Base-by-base conservation (phyloP, 2,888 invertebrate genomes). In the Oxycera nigricornis region DNA sequence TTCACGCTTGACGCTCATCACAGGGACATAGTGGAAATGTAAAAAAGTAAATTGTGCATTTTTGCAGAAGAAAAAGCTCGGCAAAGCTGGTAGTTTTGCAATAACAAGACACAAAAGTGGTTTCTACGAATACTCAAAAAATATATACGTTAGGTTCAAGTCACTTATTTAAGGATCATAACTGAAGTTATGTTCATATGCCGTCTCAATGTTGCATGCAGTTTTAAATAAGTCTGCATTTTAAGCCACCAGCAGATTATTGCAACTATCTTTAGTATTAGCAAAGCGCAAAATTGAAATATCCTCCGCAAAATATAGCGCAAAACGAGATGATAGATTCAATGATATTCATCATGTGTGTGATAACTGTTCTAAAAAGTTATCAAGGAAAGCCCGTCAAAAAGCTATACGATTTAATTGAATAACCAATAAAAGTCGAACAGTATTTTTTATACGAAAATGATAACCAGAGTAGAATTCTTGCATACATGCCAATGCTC, bases 1-100 rank as follows among this genome's bases (percentile, higher is more conserved):
- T 74, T 74, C 74, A 74, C 62, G 74, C 70, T 62, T 74, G 72
- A 74, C 72, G 74, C 74, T 72, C 55, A 62, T 52, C 70, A 70
- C 20, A 70, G 17, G 30, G 70, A 35, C 70, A 30, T 55, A 41
- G 70, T 52, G 17, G 31, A 52, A 52, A 24, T 30, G 28, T 52
- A 65, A 65, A 41, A 65, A 65, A 41, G 41, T 7, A 65, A 65
- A 65, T 65, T 65, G 65, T 65, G 65, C 65, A 65, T 65, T 65
- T 65, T 65, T 24, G 17, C 61, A 4, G 4, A 20, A n/a, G 17
- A 24, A 22, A 4, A 65, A 65, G 24, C 26, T 41, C 41, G 39
- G 65, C 24, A 41, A 65, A 65, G 14, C 46, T 46, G 46, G 46
- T 46, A 46, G 4, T 11, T 46, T 11, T 46, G 46, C 46, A 46